Conservation (phyloP, 2,797 vertebrate genomes). For the Megalops cyprinoides region DNA sequence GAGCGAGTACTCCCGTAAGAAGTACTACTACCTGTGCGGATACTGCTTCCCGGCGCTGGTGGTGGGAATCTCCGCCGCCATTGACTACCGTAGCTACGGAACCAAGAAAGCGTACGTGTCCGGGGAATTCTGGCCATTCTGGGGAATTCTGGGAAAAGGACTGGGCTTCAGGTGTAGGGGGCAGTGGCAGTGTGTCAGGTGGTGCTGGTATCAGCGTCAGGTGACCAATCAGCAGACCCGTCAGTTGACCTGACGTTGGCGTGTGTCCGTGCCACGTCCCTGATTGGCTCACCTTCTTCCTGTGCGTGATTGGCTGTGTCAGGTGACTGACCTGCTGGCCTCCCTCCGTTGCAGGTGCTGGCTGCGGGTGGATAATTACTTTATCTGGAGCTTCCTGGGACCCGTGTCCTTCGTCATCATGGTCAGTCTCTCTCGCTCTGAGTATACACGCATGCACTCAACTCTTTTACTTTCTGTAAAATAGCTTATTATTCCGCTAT, state of each 20-base stretch:
- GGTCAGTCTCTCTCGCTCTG: conserved; percentile 84
- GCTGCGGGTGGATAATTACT: conserved; percentile 93
- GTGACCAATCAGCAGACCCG: conserved; percentile 10
- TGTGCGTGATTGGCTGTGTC: not conserved
- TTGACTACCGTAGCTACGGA: conserved; percentile 95
- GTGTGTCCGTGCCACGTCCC: conserved; percentile 21
- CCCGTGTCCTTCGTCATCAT: conserved; percentile 92
- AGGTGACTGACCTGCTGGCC: conserved; percentile 6
- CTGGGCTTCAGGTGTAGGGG: no score
- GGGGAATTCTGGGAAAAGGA: no score
- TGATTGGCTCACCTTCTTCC: no score
- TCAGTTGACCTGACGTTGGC: no score
- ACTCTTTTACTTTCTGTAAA: no score
- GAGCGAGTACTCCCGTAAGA: conserved; percentile 89
- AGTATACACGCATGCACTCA: no score
- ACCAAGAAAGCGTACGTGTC: conserved; percentile 92
- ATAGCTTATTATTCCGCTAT: no score
- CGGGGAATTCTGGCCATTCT: conserved; percentile 47
- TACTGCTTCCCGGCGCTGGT: conserved; percentile 93
- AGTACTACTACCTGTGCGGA: conserved; percentile 92
- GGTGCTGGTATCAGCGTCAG: conserved; percentile 17
- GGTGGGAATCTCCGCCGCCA: conserved; percentile 90
- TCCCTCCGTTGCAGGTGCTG: conserved; percentile 80
- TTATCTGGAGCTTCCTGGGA: conserved; percentile 96
- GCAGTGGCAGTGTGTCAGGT: not conserved